A percentile compares a stretch with the other conserved stretches of the same genome.
Evolutionary conservation across 2,113 vertebrate species (phyloP).

Genomic region (Labeo catla): DNA sequence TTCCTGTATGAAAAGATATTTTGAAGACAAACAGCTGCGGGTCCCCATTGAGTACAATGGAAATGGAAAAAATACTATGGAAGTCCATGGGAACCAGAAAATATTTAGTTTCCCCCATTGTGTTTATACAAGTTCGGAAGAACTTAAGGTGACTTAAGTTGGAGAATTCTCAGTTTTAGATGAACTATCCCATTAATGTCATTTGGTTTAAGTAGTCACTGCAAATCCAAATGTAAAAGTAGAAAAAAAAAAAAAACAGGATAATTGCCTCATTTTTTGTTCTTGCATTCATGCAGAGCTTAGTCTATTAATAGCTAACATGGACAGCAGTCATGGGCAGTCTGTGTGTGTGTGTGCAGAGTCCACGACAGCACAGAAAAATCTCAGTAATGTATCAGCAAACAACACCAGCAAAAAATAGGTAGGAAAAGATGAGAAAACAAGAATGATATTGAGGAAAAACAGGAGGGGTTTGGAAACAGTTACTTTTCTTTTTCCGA

Average conservation of each 20-base stretch:
- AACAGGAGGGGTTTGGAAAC: slow-evolving; percentile 37
- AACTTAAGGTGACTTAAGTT: too few relatives aligned
- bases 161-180: not conserved
- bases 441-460: not conserved
- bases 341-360: not conserved
- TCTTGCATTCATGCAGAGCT: slow-evolving; percentile 15
- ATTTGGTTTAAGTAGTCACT: not conserved
- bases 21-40: not conserved
- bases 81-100: too few relatives aligned
- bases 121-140: too few relatives aligned
- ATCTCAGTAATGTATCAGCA: not conserved
- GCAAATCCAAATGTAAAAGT: not conserved
- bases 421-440: not conserved
- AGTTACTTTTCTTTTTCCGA: slow-evolving; percentile 7
- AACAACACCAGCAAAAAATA: slow-evolving; percentile 26
- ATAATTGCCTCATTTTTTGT: not conserved
- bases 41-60: not conserved
- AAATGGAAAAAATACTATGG: too few relatives aligned
- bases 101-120: not conserved
- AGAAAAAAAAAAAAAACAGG: not conserved
- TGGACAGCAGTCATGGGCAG: not conserved
- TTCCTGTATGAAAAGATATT: not conserved
- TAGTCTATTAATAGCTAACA: not conserved
- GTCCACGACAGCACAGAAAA: not conserved
- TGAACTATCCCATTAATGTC: not conserved